Conservation (phyloP, 2,113 vertebrate species). For the Pelecanoides urinatrix region DNA sequence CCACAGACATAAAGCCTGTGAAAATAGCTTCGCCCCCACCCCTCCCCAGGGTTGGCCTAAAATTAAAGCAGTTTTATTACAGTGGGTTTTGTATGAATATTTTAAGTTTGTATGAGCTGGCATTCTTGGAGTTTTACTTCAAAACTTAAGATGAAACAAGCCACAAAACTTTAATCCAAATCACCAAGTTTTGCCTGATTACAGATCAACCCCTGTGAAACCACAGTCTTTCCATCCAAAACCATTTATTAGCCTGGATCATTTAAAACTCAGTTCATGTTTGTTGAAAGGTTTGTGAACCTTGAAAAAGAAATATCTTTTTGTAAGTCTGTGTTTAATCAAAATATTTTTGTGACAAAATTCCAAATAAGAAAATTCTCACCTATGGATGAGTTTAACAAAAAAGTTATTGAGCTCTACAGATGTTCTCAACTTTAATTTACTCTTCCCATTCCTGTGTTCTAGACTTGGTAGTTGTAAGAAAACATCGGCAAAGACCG, state of each 20-base stretch:
- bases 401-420: not conserved
- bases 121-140: not conserved
- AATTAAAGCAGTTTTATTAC: not conserved
- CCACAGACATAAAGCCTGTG: not conserved
- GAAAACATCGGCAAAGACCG: not conserved
- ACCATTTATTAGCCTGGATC: not conserved
- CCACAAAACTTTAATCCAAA: not conserved
- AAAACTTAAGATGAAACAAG: constrained; percentile 23
- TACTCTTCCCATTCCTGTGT: not conserved
- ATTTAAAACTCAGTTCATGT: not conserved
- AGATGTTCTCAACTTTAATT: not conserved
- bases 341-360: not conserved
- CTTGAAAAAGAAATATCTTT: not conserved
- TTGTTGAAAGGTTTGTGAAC: not conserved
- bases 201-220: not conserved
- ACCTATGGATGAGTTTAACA: not conserved
- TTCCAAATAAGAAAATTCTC: not conserved
- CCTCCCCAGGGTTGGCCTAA: not conserved
- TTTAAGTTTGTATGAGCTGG: not conserved
- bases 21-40: not conserved
- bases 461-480: not conserved
- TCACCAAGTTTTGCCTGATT: not conserved
- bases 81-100: not conserved
- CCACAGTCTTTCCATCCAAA: not conserved
- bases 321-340: not conserved